Conservation (phyloP, 2,113 vertebrate species). For the Helogale parvula region DNA sequence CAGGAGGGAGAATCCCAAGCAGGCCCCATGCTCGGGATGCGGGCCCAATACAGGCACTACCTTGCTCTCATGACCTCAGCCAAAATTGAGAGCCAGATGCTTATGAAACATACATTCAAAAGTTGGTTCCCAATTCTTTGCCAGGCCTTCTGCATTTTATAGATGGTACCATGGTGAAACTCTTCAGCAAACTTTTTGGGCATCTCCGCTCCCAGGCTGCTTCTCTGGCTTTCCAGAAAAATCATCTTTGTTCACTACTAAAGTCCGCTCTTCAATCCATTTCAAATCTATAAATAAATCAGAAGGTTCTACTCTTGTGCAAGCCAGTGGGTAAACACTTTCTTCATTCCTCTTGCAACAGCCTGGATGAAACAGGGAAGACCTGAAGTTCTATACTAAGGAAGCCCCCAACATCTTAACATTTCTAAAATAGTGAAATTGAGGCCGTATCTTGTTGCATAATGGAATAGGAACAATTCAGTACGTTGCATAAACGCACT, state of each 20-base stretch:
- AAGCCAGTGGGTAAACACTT: not conserved
- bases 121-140: not conserved
- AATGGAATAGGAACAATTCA: not conserved
- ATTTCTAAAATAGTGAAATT: not conserved
- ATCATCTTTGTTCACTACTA: not conserved
- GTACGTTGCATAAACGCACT: not conserved
- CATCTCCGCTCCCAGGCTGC: not conserved
- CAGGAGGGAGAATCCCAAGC: too few relatives aligned
- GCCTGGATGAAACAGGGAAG: not conserved
- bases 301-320: not conserved
- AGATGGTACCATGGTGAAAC: not conserved
- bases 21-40: too few relatives aligned
- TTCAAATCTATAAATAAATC: not conserved
- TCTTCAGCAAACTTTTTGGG: not conserved
- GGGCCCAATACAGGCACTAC: too few relatives aligned
- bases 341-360: not conserved
- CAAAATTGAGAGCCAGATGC: too few relatives aligned
- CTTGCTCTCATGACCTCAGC: too few relatives aligned
- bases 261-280: not conserved
- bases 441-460: not conserved
- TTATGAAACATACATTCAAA: not conserved
- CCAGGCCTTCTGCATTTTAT: not conserved
- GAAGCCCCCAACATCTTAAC: not conserved
- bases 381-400: not conserved
- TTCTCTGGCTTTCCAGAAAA: not conserved